These are phyloP conservation scores for Gila robusta DNA, from an alignment of 2,797 vertebrate genomes.

Conservation along the genomic window DNA sequence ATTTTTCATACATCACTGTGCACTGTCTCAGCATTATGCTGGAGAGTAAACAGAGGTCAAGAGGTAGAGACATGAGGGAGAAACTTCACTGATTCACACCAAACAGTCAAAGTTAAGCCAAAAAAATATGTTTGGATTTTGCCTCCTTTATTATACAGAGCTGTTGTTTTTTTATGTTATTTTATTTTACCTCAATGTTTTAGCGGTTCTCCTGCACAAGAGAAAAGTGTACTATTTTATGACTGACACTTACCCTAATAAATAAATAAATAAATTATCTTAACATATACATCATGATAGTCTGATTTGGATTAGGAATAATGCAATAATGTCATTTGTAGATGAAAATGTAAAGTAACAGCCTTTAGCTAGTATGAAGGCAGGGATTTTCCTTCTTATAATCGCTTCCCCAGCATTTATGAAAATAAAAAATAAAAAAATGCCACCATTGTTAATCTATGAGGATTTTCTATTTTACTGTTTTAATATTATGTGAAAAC, in stretches of 20 bases:
- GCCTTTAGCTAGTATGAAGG: background rate
- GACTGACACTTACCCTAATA: background rate
- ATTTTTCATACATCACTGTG: background rate
- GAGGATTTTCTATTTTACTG: background rate
- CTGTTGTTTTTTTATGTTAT: background rate
- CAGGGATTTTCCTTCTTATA: background rate
- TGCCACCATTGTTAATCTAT: background rate
- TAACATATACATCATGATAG: background rate
- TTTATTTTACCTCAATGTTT: background rate
- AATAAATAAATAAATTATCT: background rate
- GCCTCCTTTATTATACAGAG: background rate
- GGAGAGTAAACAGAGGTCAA: slow-evolving; percentile 1
- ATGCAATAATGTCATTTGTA: no score
- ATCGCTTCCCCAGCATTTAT: background rate
- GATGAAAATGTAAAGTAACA: background rate
- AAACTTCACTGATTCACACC: background rate
- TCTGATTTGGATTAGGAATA: slow-evolving; percentile 1
- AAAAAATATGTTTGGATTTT: background rate
- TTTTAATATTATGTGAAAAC: background rate
- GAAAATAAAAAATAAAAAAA: background rate
- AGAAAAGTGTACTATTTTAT: background rate
- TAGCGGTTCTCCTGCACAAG: background rate
- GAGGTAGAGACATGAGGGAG: background rate
- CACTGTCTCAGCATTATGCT: background rate
- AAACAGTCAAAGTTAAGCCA: background rate